Base-by-base conservation (phyloP, 2,888 invertebrate species). In the Tenthredo mesomela region DNA sequence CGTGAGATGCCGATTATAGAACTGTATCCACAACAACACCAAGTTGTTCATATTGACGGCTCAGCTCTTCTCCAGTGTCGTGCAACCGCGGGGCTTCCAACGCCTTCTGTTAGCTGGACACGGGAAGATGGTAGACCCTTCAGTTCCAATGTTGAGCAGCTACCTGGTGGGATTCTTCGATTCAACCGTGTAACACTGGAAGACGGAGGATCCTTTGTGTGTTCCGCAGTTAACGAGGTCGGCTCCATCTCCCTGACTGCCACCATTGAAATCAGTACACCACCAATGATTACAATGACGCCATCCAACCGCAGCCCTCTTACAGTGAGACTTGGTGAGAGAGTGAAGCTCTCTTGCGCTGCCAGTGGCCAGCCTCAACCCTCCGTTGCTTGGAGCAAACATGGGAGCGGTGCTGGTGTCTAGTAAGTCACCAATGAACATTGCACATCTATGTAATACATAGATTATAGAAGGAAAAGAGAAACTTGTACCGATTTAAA, bases 171-270 rank as follows among this genome's bases (percentile, higher is more conserved):
- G 75, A 86, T 88, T 86, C 90, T 89, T 89, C 96, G 97, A 87
- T 95, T 97, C 85, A 94, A 94, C 10, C 95, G 95, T 65, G 95
- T 98, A 9, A 96, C 96, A 10, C 94, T 96, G 9, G 95, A 95
- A 78, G 98, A 99, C 91, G 96, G 96, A 87, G 98, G 98, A 0
- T 95, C 96, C 84, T 99, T 98, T 92, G 95, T 96, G n/a, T 99
- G 99, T 90, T 95, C 96, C 0, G 98, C 97, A 0, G 95, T 95
- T 75, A 99, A 98, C 92, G 94, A 94, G 1, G 97, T 97, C 10
- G 98, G 98, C 12, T 94, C 95, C 1, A 95, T 94, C 0, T 95
- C 95, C 2, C 96, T 96, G 0, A 95, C 95, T 6, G 96, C 97
- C 0, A 94, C 94, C 0, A 94, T 99, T 75, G 95, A 95, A 86